phyloP scores from a whole-genome alignment of 2,888 invertebrate species.

The Eretmocerus hayati region DNA sequence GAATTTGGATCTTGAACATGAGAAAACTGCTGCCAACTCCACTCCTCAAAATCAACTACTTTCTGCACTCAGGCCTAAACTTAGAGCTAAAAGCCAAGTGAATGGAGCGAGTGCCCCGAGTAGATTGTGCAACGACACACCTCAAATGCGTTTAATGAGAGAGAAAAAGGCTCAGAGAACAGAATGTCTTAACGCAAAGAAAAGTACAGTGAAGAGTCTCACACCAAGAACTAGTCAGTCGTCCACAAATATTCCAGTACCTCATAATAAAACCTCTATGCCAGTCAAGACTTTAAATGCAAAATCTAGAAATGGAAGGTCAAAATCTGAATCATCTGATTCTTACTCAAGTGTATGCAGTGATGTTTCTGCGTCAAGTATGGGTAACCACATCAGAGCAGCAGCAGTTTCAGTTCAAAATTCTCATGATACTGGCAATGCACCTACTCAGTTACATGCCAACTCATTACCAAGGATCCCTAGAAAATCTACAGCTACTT shows the following conservation, averaged over 20 bases:
- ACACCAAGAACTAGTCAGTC: not conserved
- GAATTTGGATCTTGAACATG: conserved; percentile 3
- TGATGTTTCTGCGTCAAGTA: conserved; percentile 7
- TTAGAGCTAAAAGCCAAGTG: conserved; percentile 24
- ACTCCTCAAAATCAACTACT: not conserved
- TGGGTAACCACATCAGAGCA: conserved; percentile 9
- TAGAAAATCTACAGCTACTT: conserved; percentile 3
- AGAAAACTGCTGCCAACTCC: conserved; percentile 4
- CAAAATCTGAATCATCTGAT: conserved; percentile 6
- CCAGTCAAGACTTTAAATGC: not conserved
- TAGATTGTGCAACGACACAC: conserved; percentile 23
- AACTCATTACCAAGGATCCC: conserved; percentile 9
- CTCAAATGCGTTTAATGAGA: conserved; percentile 27
- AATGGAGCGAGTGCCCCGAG: not conserved
- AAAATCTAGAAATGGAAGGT: too few species aligned
- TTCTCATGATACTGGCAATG: not conserved
- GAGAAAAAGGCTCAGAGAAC: conserved; percentile 27
- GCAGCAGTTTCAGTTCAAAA: not conserved
- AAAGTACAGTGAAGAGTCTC: conserved; percentile 2
- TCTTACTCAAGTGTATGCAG: conserved; percentile 6
- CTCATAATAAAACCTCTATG: not conserved
- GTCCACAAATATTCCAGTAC: not conserved
- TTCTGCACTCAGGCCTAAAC: conserved; percentile 13
- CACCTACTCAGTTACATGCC: not conserved
- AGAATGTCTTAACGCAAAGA: conserved; percentile 13